Evolutionary conservation across 2,797 vertebrate species (phyloP).

Genomic region (Danionella dracula): DNA sequence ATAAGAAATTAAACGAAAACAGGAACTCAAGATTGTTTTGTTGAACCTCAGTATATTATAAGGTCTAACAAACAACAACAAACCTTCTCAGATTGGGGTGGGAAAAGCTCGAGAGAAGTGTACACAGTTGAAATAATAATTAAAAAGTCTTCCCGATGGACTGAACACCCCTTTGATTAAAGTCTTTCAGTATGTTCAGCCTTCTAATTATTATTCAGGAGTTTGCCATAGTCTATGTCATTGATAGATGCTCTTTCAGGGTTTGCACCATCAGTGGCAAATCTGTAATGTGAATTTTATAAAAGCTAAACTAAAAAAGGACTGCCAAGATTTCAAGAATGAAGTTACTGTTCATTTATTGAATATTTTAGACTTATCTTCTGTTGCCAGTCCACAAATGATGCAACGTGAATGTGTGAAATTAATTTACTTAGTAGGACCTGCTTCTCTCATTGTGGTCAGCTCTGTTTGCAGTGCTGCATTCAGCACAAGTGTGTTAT

Average conservation of each 20-base stretch:
- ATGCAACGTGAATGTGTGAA: background rate
- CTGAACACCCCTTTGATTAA: constrained; percentile 61
- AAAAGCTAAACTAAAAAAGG: no score
- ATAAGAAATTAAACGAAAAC: no score
- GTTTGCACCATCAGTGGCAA: constrained; percentile 18
- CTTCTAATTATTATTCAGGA: constrained; percentile 62
- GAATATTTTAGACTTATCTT: no score
- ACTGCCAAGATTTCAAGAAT: no score
- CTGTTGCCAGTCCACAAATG: no score
- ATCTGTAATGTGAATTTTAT: constrained; percentile 28
- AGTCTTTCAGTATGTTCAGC: constrained; percentile 61
- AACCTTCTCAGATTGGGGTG: background rate
- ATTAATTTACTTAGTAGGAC: background rate
- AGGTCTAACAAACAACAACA: background rate
- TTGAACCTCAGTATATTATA: no score
- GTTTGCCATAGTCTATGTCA: constrained; percentile 16
- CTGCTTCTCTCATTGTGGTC: background rate
- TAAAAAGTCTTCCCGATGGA: constrained; percentile 65
- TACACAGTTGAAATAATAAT: constrained; percentile 62
- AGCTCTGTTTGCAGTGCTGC: background rate
- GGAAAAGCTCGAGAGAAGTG: constrained; percentile 15
- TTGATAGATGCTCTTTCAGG: background rate
- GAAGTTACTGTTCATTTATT: no score
- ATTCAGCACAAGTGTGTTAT: constrained; percentile 1
- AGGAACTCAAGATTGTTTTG: no score